These are phyloP conservation scores for Patella caerulea DNA, from an alignment of 2,888 invertebrate species.

Conservation along the genomic window DNA sequence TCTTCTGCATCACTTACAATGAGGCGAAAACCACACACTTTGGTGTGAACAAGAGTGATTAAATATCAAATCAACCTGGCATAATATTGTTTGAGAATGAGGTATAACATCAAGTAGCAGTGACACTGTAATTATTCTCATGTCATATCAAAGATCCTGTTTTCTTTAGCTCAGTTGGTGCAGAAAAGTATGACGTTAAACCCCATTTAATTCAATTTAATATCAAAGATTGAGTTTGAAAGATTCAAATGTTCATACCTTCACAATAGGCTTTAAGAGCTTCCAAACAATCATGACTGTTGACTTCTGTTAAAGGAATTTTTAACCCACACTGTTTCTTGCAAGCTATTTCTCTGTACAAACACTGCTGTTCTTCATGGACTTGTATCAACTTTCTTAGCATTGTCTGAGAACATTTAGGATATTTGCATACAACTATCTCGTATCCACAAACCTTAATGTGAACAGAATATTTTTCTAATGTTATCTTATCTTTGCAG, in stretches of 20 bases:
- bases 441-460: constrained; percentile 54
- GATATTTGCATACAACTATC: constrained; percentile 48
- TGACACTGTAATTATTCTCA: too few relatives aligned
- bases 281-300: constrained; percentile 52
- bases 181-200: too few relatives aligned
- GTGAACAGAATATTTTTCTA: constrained; percentile 56
- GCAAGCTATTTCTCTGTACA: constrained; percentile 65
- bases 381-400: constrained; percentile 97
- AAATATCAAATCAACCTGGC: too few relatives aligned
- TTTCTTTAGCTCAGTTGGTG: too few relatives aligned
- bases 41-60: too few relatives aligned
- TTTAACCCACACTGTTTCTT: constrained; percentile 54
- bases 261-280: constrained; percentile 49
- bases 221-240: too few relatives aligned
- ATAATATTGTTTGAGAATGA: too few relatives aligned
- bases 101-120: too few relatives aligned
- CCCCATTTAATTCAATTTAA: too few relatives aligned
- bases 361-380: constrained; percentile 96
- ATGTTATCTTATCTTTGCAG: constrained; percentile 49
- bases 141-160: too few relatives aligned
- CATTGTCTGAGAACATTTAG: constrained; percentile 56
- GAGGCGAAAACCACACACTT: too few relatives aligned
- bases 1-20: too few relatives aligned
- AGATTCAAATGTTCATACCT: constrained; percentile 40
- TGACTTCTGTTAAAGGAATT: constrained; percentile 45